Percentiles rank a stretch among this genome's conserved stretches.
Conservation (phyloP, 2,888 invertebrate species). For the Cerastis leucographa region DNA sequence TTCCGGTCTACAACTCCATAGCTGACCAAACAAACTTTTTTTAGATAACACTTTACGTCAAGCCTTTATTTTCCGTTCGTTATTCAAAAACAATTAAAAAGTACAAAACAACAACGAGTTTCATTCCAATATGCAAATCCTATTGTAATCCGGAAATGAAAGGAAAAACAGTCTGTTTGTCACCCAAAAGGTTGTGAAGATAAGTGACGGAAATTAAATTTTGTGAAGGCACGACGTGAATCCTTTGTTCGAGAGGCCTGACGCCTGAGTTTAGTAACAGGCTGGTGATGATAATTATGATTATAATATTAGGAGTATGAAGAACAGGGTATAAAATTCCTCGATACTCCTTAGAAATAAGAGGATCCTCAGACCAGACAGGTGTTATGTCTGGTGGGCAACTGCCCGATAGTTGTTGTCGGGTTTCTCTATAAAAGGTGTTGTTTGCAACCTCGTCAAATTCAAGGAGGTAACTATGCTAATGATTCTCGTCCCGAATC, state of each 20-base stretch:
- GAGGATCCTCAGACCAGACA: no score
- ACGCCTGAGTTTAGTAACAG: neutral
- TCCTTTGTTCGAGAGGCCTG: slow-evolving; percentile 27
- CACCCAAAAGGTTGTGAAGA: slow-evolving; percentile 33
- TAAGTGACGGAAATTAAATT: slow-evolving; percentile 48
- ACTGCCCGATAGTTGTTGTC: no score
- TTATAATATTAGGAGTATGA: no score
- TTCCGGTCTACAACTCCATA: slow-evolving; percentile 69
- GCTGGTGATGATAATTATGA: neutral
- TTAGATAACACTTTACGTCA: slow-evolving; percentile 43
- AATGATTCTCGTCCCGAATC: no score
- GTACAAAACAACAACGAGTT: slow-evolving; percentile 28
- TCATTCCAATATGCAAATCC: slow-evolving; percentile 45
- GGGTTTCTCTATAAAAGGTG: no score
- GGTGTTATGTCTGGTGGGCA: no score
- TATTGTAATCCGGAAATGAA: slow-evolving; percentile 44
- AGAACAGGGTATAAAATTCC: no score
- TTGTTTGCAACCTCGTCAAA: no score
- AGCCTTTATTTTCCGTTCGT: slow-evolving; percentile 22
- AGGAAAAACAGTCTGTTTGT: slow-evolving; percentile 40
- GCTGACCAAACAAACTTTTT: slow-evolving; percentile 69
- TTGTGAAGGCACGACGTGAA: slow-evolving; percentile 7
- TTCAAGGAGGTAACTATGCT: no score
- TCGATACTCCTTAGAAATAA: no score
- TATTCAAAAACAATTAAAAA: slow-evolving; percentile 54